A percentile compares a stretch with the other conserved stretches of the same genome.
Evolutionary conservation across 2,797 vertebrate genomes (phyloP).

Genomic region (Enteromius afrohamiltoni): DNA sequence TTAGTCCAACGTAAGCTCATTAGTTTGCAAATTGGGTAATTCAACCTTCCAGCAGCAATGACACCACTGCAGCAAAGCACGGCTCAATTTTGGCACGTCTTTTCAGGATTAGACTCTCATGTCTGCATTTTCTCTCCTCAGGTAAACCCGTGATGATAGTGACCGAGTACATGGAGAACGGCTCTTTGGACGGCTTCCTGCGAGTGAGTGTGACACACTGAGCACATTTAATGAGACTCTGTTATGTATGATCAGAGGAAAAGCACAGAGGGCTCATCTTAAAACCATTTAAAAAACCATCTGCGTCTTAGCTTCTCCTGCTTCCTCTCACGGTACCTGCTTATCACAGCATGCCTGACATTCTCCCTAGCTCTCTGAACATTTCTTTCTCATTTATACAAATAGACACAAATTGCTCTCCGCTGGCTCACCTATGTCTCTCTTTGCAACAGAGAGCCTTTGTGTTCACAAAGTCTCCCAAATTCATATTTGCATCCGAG

Average conservation of each 20-base stretch:
- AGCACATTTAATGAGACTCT: constrained; percentile 54
- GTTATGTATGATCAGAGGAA: constrained; percentile 57
- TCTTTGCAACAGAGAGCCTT: constrained; percentile 30
- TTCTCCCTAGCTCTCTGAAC: constrained; percentile 46
- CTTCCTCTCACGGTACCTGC: constrained; percentile 29
- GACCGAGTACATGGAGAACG: constrained; percentile 78
- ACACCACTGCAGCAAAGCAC: constrained; percentile 11
- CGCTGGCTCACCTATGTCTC: constrained; percentile 14
- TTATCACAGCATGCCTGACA: constrained; percentile 48
- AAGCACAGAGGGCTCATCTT: constrained; percentile 46
- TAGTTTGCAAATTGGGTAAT: constrained; percentile 38
- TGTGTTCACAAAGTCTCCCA: constrained; percentile 15
- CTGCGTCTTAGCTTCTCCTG: constrained; percentile 1
- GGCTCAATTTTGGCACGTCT: constrained; percentile 3
- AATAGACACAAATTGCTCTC: constrained; percentile 44
- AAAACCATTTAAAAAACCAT: constrained; percentile 53
- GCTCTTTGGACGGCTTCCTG: constrained; percentile 82
- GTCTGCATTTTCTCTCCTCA: constrained; percentile 58
- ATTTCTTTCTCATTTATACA: constrained; percentile 32
- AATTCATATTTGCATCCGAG: constrained; percentile 18
- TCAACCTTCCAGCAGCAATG: constrained; percentile 16
- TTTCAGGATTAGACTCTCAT: constrained; percentile 9
- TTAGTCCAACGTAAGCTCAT: constrained; percentile 36
- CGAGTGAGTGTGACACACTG: constrained; percentile 73
- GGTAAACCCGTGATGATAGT: constrained; percentile 86